Percentiles rank a stretch among this genome's conserved stretches.
Conservation (phyloP, 2,113 vertebrate species). For the Genyomyrus donnyi region DNA sequence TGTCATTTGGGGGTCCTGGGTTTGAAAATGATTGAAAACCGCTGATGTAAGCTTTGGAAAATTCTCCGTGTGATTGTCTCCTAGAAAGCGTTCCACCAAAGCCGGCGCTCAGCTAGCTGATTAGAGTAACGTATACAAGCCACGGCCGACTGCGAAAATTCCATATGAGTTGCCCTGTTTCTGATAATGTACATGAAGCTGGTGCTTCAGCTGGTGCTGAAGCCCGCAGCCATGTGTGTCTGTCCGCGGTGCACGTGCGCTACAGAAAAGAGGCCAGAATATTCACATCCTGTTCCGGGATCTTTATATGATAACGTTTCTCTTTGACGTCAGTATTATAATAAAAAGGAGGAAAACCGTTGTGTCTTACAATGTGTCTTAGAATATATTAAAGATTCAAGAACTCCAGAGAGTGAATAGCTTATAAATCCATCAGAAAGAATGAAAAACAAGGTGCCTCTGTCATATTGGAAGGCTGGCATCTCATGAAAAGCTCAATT, state of each 20-base stretch:
- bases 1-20: neutral
- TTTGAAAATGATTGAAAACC: neutral
- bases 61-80: neutral
- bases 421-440: neutral
- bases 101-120: neutral
- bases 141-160: neutral
- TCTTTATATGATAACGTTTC: neutral
- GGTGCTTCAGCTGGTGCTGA: neutral
- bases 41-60: neutral
- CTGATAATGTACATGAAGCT: neutral
- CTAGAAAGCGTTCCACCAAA: neutral
- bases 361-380: neutral
- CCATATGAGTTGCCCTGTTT: neutral
- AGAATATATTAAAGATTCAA: neutral
- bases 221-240: neutral
- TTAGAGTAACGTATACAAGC: neutral
- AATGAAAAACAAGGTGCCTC: neutral
- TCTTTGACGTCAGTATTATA: neutral
- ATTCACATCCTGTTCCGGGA: neutral
- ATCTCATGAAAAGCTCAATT: neutral
- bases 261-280: neutral
- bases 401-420: neutral
- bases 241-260: neutral
- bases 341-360: neutral
- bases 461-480: neutral